Percentiles rank a stretch among this genome's conserved stretches.
phyloP scores from a whole-genome alignment of 2,797 vertebrate species.

The Clarias platycephalus region DNA sequence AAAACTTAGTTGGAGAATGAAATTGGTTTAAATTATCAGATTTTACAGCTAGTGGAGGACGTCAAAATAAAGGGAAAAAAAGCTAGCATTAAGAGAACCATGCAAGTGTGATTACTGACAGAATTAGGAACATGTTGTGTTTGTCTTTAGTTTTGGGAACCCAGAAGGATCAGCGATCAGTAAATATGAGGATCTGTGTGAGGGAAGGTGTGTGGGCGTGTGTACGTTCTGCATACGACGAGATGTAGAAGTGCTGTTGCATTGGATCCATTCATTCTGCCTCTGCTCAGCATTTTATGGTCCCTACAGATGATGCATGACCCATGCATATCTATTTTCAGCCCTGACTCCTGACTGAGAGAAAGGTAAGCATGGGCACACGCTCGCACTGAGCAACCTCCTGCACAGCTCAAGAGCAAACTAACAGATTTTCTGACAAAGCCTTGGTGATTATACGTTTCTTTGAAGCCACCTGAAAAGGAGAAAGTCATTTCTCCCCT shows the following conservation, averaged over 20 bases:
- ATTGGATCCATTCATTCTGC: conserved; percentile 25
- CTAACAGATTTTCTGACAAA: conserved; percentile 5
- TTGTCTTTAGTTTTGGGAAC: background rate
- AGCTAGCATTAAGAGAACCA: background rate
- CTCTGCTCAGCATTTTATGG: conserved; percentile 12
- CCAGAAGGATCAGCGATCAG: background rate
- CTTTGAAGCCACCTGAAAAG: background rate
- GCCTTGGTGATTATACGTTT: background rate
- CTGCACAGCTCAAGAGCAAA: background rate
- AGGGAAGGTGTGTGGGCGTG: background rate
- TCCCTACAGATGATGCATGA: conserved; percentile 22
- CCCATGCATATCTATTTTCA: conserved; percentile 37
- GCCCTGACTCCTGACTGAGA: conserved; percentile 17
- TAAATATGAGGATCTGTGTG: background rate
- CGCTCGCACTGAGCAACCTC: conserved; percentile 15
- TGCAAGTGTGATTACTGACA: background rate
- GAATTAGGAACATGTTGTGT: background rate
- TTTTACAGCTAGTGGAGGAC: background rate
- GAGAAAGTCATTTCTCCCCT: background rate
- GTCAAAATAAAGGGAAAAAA: background rate
- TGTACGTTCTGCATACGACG: background rate
- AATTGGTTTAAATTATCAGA: background rate
- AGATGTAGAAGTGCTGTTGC: conserved; percentile 17
- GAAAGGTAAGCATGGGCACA: background rate
- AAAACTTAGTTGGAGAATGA: too few relatives aligned